Evolutionary conservation across 2,888 invertebrate species (phyloP), one percentile per base, ranked within the genome.

Genomic region (Ypsolopha sequella): DNA sequence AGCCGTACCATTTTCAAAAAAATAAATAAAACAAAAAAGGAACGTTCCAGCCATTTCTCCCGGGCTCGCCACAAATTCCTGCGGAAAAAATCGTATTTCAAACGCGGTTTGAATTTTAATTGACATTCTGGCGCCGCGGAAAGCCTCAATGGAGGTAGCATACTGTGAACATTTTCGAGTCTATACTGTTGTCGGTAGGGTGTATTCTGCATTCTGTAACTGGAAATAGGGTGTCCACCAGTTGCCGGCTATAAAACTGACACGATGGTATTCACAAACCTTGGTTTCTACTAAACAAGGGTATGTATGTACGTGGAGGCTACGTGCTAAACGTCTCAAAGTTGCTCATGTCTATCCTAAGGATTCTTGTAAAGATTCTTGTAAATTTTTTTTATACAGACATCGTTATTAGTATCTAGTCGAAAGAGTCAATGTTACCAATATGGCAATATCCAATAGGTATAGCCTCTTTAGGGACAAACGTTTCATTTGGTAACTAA

Each of bases 91-190:
- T 86, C 86, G 86, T 82, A 84, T 85, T 86, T 80, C 84, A 84
- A 78, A 85, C 87, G 87, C 78, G 81, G 78, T 82, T 84, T 87
- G 87, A 87, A 87, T 87, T 86, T 86, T 87, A 87, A 87, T 87
- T 84, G 87, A 84, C 81, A 78, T 78, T 81, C 80, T 79, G 70
- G 66, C 71, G 70, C 68, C 67, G 63, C 57, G 58, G 65, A 64
- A 71, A 63, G 58, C 59, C 54, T 56, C 62, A 68, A 64, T 65
- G 64, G 64, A 60, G 65, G 63, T 56, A 65, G 65, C 69, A 66
- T 70, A 63, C 65, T 65, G 68, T 62, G 69, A 70, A 74, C 74
- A 70, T 81, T 80, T 80, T 74, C 73, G 70, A 75, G 70, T 77
- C 76, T 76, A 76, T 73, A 68, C 73, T 65, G 66, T 62, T 63